phyloP scores from a whole-genome alignment of 1,140 invertebrate species.

The Brachionus koreanus region DNA sequence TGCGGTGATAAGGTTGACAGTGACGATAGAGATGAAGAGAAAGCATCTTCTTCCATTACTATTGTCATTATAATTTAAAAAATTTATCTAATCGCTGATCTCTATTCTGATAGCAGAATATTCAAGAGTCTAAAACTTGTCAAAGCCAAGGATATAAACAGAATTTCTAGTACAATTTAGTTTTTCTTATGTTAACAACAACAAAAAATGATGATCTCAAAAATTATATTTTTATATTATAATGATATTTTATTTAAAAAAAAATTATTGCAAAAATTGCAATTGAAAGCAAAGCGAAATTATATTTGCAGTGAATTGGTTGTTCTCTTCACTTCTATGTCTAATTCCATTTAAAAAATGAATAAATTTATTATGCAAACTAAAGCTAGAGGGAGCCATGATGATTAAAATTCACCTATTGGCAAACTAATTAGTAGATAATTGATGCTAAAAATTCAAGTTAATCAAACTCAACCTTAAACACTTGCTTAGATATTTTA shows the following conservation, averaged over 20 bases:
- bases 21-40: slow-evolving; percentile 40
- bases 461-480: neutral
- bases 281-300: slow-evolving; percentile 24
- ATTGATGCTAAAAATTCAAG: neutral
- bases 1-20: slow-evolving; percentile 37
- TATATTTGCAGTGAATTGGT: slow-evolving; percentile 36
- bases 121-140: neutral
- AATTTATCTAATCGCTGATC: neutral
- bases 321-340: neutral
- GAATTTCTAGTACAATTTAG: neutral
- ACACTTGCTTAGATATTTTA: no score
- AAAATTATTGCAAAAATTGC: slow-evolving; percentile 11
- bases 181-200: neutral
- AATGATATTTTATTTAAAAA: slow-evolving; percentile 10
- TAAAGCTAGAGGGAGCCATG: neutral
- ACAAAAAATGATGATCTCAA: slow-evolving; percentile 27
- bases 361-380: slow-evolving; percentile 9
- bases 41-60: slow-evolving; percentile 45
- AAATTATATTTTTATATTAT: slow-evolving; percentile 33
- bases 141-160: slow-evolving; percentile 32
- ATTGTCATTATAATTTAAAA: slow-evolving; percentile 36
- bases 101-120: neutral
- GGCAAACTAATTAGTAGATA: neutral
- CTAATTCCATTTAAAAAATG: neutral
- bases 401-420: neutral